Base-by-base conservation (phyloP, 2,113 vertebrate genomes). In the Clarias macrocephalus region DNA sequence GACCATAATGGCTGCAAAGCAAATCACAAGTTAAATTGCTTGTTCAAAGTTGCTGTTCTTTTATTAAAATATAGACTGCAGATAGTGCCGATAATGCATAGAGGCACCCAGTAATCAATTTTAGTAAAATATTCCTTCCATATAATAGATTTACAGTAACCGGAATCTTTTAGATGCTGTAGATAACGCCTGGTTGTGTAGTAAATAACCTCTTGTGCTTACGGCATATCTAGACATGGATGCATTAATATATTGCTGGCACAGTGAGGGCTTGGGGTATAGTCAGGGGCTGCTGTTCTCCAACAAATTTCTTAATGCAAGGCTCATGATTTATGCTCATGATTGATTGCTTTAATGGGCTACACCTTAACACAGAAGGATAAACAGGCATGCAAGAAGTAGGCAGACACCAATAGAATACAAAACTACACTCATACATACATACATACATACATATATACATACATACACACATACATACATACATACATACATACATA, bases 251-350 rank as follows among this genome's bases (percentile, higher is more conserved):
- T 81, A 83, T 60, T 86, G n/a, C 52, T 80, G 80, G 54, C 65
- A 57, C 66, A 86, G 65, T 72, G 77, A 79, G 85, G 80, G 19
- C 48, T 75, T 42, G 82, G 59, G 33, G 25, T 70, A 21, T 18
- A 85, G 68, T 86, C 30, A 23, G 19, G 76, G 88, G 76, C 79
- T 83, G 60, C 83, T 81, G n/a, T 19, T 56, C 63, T 82, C 1
- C 2, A 79, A 87, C 66, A 73, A 85, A 87, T 89, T 86, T 87
- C 90, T 88, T 91, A 87, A 91, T 91, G 91, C 91, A 72, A 80
- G 68, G 28, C 3, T n/a, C 60, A 79, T 91, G 88, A 92, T 92
- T 92, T 92, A 91, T 87, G 80, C 52, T 30, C 37, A 70, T 28
- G 23, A 82, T 68, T 83, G 88, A 54, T 62, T 77, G 57, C 63